These are phyloP conservation scores for Hippocampus mohnikei DNA, from an alignment of 2,113 vertebrate genomes.

Conservation along the genomic window DNA sequence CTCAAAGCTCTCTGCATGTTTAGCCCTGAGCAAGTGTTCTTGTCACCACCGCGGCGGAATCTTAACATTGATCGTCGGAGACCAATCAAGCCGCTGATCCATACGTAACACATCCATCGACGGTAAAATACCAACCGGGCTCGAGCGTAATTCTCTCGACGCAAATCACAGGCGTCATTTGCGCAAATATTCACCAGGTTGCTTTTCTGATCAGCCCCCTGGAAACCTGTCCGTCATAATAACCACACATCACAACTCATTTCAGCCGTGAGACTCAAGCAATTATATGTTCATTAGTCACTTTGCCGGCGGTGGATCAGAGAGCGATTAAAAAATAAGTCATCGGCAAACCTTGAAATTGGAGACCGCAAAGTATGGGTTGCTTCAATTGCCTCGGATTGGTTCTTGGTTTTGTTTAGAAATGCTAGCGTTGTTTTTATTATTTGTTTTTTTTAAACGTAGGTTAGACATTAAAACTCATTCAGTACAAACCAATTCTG, in stretches of 20 bases:
- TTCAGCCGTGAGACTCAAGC: constrained; percentile 10
- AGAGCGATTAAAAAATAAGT: background rate
- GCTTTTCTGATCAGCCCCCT: constrained; percentile 10
- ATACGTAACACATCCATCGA: constrained; percentile 4
- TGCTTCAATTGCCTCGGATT: background rate
- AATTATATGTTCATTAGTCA: constrained; percentile 21
- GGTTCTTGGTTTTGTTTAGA: background rate
- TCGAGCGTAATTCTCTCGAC: background rate
- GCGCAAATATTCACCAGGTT: constrained; percentile 11
- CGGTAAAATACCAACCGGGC: background rate
- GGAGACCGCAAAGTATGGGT: background rate
- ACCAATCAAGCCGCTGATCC: constrained; percentile 1
- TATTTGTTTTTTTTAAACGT: too few relatives aligned
- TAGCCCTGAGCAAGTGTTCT: constrained; percentile 33
- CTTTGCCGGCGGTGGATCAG: constrained; percentile 25
- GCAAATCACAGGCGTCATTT: background rate
- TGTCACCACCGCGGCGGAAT: constrained; percentile 22
- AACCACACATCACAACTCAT: constrained; percentile 21
- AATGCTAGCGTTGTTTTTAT: background rate
- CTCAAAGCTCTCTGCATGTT: constrained; percentile 30
- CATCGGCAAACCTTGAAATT: background rate
- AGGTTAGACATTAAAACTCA: too few relatives aligned
- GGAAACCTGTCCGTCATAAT: constrained; percentile 13
- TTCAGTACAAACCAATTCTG: too few relatives aligned
- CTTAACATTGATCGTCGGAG: background rate